Percentiles rank a stretch among this genome's conserved stretches.
These are phyloP conservation scores for Manis pentadactyla DNA, from an alignment of 2,797 vertebrate species.

Conservation along the genomic window DNA sequence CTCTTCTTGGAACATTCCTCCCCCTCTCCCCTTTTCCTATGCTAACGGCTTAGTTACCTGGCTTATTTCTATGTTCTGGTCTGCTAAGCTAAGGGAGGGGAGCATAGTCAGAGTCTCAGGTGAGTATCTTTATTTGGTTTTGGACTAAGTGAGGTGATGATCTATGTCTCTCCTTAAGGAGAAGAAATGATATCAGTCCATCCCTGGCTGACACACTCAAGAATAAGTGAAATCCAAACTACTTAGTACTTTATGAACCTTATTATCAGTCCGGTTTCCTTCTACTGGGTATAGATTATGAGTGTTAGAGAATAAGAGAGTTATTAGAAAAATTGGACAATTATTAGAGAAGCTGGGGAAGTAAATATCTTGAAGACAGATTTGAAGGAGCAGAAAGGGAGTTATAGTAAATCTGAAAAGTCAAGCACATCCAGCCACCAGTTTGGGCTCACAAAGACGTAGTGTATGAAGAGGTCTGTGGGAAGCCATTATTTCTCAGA, in stretches of 20 bases:
- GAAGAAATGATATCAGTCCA: conserved; percentile 26
- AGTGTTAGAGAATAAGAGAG: conserved; percentile 10
- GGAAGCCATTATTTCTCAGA: not conserved
- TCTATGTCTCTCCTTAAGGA: not conserved
- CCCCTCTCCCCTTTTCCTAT: conserved; percentile 23
- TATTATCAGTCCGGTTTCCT: not conserved
- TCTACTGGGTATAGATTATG: not conserved
- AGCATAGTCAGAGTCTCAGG: conserved; percentile 28
- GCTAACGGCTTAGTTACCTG: conserved; percentile 53
- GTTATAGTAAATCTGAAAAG: not conserved
- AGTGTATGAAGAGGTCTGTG: not conserved
- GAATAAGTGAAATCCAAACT: conserved; percentile 41
- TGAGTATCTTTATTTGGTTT: conserved; percentile 48
- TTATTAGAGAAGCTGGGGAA: not conserved
- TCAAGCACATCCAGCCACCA: not conserved
- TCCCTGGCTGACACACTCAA: not conserved
- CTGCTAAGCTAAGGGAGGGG: conserved; percentile 5
- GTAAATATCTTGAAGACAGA: not conserved
- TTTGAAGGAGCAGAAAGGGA: conserved; percentile 7
- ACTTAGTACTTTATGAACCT: conserved; percentile 13
- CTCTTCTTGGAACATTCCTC: conserved; percentile 39
- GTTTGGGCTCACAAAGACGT: not conserved
- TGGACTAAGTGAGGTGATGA: conserved; percentile 37
- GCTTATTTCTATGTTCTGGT: conserved; percentile 37
- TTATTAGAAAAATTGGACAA: conserved; percentile 28